These are phyloP conservation scores for Laothoe populi DNA, from an alignment of 2,888 invertebrate species.

Conservation along the genomic window DNA sequence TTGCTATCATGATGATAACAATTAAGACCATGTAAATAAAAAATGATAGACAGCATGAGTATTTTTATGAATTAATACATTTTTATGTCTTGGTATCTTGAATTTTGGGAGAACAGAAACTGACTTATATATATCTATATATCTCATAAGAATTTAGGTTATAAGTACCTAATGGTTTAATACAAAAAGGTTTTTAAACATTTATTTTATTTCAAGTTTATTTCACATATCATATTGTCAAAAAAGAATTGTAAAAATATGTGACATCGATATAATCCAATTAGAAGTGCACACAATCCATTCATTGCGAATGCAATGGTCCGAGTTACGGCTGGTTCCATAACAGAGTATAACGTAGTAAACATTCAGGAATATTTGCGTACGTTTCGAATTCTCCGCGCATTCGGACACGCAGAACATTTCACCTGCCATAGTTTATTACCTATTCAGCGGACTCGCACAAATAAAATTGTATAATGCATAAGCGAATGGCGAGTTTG, in stretches of 20 bases:
- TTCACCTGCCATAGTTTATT: slow-evolving; percentile 83
- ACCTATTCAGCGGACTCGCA: slow-evolving; percentile 83
- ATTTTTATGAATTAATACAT: too few species aligned
- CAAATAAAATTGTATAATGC: slow-evolving; percentile 86
- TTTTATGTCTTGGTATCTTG: too few species aligned
- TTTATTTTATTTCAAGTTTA: background rate
- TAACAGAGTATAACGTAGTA: slow-evolving; percentile 39
- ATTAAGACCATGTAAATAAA: too few species aligned
- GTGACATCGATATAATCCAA: slow-evolving; percentile 20
- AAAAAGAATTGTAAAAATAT: background rate
- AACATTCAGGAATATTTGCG: slow-evolving; percentile 64
- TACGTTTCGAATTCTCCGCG: slow-evolving; percentile 72
- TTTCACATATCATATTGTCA: background rate
- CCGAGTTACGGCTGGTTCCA: slow-evolving; percentile 18
- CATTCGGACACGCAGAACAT: slow-evolving; percentile 72
- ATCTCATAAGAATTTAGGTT: too few species aligned
- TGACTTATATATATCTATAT: too few species aligned
- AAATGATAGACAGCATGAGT: too few species aligned
- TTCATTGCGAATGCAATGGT: slow-evolving; percentile 29
- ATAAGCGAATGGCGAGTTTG: slow-evolving; percentile 84
- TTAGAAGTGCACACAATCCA: slow-evolving; percentile 24
- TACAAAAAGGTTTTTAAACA: too few species aligned
- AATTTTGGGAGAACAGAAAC: too few species aligned
- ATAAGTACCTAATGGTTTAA: too few species aligned
- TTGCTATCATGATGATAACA: too few species aligned